These are phyloP conservation scores for Paralvinella palmiformis DNA, from an alignment of 1,140 invertebrate genomes.

Conservation along the genomic window DNA sequence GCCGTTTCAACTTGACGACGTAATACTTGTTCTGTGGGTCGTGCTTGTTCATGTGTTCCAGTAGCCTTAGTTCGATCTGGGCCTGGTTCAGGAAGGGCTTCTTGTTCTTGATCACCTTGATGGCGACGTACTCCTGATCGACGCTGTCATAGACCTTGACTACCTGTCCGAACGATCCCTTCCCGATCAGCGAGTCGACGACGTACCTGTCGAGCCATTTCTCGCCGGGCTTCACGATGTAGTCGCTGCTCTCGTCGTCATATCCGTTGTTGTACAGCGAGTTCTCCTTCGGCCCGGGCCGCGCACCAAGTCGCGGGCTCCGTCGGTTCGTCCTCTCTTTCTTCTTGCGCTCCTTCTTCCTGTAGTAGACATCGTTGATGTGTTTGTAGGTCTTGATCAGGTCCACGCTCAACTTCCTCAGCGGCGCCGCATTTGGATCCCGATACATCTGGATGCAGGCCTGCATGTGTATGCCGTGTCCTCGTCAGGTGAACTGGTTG, in stretches of 20 bases:
- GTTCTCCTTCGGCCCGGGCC: slow-evolving; percentile 47
- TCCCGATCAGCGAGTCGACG: slow-evolving; percentile 97
- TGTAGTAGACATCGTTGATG: slow-evolving; percentile 99
- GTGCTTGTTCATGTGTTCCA: slow-evolving; percentile 99
- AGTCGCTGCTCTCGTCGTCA: slow-evolving; percentile 99
- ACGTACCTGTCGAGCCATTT: slow-evolving; percentile 98
- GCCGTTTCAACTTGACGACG: slow-evolving; percentile 98
- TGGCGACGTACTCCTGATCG: slow-evolving; percentile 95
- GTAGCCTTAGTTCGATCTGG: slow-evolving; percentile 98
- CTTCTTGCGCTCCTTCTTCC: slow-evolving; percentile 84
- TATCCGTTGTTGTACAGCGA: slow-evolving; percentile 91
- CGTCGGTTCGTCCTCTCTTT: slow-evolving; percentile 87
- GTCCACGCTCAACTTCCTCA: slow-evolving; percentile 95
- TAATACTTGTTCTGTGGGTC: slow-evolving; percentile 98
- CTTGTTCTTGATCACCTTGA: slow-evolving; percentile 99
- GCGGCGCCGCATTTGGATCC: slow-evolving; percentile 82
- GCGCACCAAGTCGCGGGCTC: slow-evolving; percentile 78
- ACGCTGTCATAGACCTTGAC: slow-evolving; percentile 98
- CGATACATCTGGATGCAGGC: slow-evolving; percentile 40
- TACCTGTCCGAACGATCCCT: slow-evolving; percentile 93
- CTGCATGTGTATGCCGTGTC: too few relatives aligned
- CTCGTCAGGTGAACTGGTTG: too few relatives aligned
- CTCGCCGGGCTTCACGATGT: slow-evolving; percentile 98
- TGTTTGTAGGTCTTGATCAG: slow-evolving; percentile 99
- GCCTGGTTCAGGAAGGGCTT: slow-evolving; percentile 99